phyloP scores from a whole-genome alignment of 2,113 vertebrate species.

The Tretioscincus oriximinensis region DNA sequence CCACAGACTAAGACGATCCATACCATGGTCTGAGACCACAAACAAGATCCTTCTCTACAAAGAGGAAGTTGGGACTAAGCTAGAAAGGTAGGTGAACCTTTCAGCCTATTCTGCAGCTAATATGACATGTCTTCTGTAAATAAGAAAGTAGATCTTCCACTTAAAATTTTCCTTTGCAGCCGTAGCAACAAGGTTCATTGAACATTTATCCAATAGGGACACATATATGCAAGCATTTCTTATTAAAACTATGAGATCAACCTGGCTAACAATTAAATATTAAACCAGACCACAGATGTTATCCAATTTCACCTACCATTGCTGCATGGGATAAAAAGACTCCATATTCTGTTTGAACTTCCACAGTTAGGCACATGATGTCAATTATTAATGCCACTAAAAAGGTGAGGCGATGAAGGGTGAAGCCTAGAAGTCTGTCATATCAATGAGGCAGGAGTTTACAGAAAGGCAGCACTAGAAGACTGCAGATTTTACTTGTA shows the following conservation, averaged over 20 bases:
- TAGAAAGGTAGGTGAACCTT: background rate
- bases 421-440: background rate
- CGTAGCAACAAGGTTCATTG: background rate
- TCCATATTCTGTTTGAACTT: slow-evolving; percentile 36
- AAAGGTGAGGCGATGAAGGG: slow-evolving; percentile 13
- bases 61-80: background rate
- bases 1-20: slow-evolving; percentile 18
- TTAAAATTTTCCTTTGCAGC: background rate
- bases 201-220: slow-evolving; percentile 2
- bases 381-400: slow-evolving; percentile 27
- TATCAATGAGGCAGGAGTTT: background rate
- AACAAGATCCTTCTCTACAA: background rate
- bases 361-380: slow-evolving; percentile 1
- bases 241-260: slow-evolving; percentile 12
- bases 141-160: background rate
- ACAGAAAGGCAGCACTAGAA: background rate
- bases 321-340: slow-evolving; percentile 26
- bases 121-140: background rate
- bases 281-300: slow-evolving; percentile 33
- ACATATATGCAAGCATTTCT: background rate
- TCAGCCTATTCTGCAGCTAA: background rate
- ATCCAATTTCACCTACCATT: slow-evolving; percentile 24
- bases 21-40: slow-evolving; percentile 6
- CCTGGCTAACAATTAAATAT: slow-evolving; percentile 30
- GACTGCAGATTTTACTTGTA: background rate